Base-by-base conservation (phyloP, 2,888 invertebrate genomes). In the Rugalucina vietnamica region DNA sequence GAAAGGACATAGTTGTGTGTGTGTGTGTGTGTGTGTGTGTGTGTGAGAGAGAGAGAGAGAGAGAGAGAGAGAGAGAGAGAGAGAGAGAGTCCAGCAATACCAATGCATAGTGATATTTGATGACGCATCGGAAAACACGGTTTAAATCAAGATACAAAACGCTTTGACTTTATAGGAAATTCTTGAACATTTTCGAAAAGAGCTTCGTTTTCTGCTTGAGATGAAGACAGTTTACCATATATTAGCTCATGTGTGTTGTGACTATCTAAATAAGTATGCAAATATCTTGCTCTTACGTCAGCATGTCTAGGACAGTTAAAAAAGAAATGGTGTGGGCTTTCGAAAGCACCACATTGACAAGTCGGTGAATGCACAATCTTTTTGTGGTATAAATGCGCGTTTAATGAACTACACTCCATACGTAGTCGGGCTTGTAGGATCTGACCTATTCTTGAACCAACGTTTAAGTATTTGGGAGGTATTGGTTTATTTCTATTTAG, bases 41-140 rank as follows among this genome's bases (percentile, higher is more conserved):
- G 60, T 60, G 60, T 60, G 65, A 12, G 65, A 34, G 65, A 34
- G 65, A 34, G 65, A 34, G 65, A 65, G 34, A 65, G 65, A 65
- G 65, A 65, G 65, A 65, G 65, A 65, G 65, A 65, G 65, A 65
- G 65, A 65, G 65, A 65, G 65, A 65, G 65, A 65, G 65, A 65
- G 65, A 65, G 65, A 65, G 65, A 65, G 65, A 65, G 65, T n/a
- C n/a, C n/a, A n/a, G n/a, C n/a, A n/a, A n/a, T n/a, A n/a, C n/a
- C n/a, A n/a, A n/a, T n/a, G n/a, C n/a, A n/a, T n/a, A n/a, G n/a
- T n/a, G n/a, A n/a, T n/a, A n/a, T n/a, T n/a, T n/a, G n/a, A n/a
- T n/a, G n/a, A n/a, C n/a, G n/a, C n/a, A n/a, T n/a, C n/a, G n/a
- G n/a, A n/a, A n/a, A n/a, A n/a, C n/a, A n/a, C n/a, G n/a, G n/a